phyloP scores from a whole-genome alignment of 1,140 invertebrate species.

The Hydropsyche tenuis region DNA sequence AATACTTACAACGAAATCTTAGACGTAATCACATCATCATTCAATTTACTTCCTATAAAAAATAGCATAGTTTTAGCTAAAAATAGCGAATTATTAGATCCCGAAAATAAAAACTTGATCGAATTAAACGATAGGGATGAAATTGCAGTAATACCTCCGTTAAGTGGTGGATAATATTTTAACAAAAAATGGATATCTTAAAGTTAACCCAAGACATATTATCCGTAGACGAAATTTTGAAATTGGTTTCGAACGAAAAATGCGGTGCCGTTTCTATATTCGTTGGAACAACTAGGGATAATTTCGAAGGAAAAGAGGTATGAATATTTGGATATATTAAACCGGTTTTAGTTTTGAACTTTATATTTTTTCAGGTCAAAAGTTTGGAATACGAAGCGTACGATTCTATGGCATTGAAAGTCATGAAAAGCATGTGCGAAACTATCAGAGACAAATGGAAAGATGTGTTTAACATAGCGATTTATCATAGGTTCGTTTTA shows the following conservation, averaged over 20 bases:
- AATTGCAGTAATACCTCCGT: constrained; percentile 85
- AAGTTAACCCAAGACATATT: constrained; percentile 74
- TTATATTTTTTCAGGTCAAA: constrained; percentile 66
- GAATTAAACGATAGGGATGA: constrained; percentile 71
- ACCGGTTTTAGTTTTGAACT: constrained; percentile 8
- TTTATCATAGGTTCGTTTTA: constrained; percentile 74
- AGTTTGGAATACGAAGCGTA: constrained; percentile 93
- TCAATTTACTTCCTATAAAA: constrained; percentile 72
- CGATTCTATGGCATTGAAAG: constrained; percentile 86
- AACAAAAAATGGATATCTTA: constrained; percentile 67
- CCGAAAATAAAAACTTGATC: constrained; percentile 62
- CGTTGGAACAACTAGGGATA: constrained; percentile 89
- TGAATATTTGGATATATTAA: constrained; percentile 36
- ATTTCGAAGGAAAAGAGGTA: constrained; percentile 85
- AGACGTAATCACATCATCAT: constrained; percentile 65
- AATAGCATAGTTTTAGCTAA: constrained; percentile 78
- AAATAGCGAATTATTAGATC: constrained; percentile 77
- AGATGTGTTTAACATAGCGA: constrained; percentile 77
- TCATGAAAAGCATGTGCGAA: constrained; percentile 80
- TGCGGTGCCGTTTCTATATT: constrained; percentile 91
- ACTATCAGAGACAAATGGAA: constrained; percentile 75
- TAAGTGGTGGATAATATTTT: constrained; percentile 77
- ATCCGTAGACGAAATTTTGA: constrained; percentile 71
- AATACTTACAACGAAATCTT: constrained; percentile 65
- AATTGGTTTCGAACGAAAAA: constrained; percentile 70